These are phyloP conservation scores for Smutsia temminckii DNA, from an alignment of 2,797 vertebrate species.

Conservation along the genomic window DNA sequence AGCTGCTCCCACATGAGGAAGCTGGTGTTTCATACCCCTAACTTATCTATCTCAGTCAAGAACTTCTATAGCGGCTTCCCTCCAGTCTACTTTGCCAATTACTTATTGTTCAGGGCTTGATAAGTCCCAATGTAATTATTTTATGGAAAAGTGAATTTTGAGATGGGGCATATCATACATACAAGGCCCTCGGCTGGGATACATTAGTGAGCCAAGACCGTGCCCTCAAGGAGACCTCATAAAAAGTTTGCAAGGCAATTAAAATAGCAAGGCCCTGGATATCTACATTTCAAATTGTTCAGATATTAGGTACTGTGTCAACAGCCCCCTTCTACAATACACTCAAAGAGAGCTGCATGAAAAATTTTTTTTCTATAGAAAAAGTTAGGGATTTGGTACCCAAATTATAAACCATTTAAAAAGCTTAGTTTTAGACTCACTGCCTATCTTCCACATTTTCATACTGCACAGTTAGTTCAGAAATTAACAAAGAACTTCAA, in stretches of 20 bases:
- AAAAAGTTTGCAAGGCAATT: not conserved
- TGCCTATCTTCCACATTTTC: not conserved
- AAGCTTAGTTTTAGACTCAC: not conserved
- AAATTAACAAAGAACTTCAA: slow-evolving; percentile 56
- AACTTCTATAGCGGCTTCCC: not conserved
- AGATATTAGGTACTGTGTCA: not conserved
- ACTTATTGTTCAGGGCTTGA: not conserved
- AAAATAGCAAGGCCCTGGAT: not conserved
- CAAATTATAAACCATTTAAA: not conserved
- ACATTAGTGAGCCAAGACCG: not conserved
- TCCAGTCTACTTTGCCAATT: not conserved
- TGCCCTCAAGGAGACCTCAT: not conserved
- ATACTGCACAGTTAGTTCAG: not conserved
- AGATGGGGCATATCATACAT: not conserved
- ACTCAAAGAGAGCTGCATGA: not conserved
- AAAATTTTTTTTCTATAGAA: not conserved
- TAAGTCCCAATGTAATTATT: not conserved
- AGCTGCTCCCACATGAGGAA: not conserved
- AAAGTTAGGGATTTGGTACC: slow-evolving; percentile 12
- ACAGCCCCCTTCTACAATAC: not conserved
- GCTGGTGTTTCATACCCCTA: not conserved
- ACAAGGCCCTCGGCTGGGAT: not conserved
- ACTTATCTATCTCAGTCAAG: not conserved
- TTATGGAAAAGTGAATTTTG: not conserved
- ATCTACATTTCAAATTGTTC: not conserved